These are phyloP conservation scores for Sebastes hubbsi DNA, from an alignment of 2,797 vertebrate genomes.

Conservation along the genomic window DNA sequence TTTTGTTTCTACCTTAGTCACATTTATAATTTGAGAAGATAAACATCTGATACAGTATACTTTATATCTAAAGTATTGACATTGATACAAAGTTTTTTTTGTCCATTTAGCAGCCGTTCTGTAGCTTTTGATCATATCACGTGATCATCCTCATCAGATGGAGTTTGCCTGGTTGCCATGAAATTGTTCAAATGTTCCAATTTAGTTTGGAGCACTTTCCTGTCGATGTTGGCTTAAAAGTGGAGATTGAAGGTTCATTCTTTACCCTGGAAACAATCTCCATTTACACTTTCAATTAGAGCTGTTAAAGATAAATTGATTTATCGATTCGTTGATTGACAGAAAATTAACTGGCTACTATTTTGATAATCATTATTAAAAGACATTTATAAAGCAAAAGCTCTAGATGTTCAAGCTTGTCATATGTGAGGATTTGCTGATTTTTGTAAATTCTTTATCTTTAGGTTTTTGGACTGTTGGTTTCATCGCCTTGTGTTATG, in stretches of 20 bases:
- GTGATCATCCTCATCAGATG: background rate
- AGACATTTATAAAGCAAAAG: too few species aligned
- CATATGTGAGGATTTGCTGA: too few species aligned
- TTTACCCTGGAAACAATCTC: background rate
- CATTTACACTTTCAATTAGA: background rate
- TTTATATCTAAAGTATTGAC: background rate
- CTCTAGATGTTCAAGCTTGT: too few species aligned
- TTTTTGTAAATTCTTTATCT: background rate
- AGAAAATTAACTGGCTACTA: too few species aligned
- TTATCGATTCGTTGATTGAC: background rate
- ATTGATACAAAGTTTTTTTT: too few species aligned
- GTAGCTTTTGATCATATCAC: too few species aligned
- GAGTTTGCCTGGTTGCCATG: background rate
- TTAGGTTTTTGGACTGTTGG: background rate
- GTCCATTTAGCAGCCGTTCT: too few species aligned
- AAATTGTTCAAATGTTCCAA: background rate
- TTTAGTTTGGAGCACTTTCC: background rate
- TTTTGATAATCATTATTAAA: too few species aligned
- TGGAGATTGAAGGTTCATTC: background rate
- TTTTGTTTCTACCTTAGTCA: background rate
- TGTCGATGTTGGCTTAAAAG: too few species aligned
- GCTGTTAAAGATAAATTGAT: background rate
- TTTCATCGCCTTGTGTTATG: too few species aligned
- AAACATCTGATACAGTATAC: background rate
- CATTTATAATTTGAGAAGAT: background rate